These are phyloP conservation scores for Agrotis segetum DNA, from an alignment of 2,888 invertebrate genomes.

Conservation along the genomic window DNA sequence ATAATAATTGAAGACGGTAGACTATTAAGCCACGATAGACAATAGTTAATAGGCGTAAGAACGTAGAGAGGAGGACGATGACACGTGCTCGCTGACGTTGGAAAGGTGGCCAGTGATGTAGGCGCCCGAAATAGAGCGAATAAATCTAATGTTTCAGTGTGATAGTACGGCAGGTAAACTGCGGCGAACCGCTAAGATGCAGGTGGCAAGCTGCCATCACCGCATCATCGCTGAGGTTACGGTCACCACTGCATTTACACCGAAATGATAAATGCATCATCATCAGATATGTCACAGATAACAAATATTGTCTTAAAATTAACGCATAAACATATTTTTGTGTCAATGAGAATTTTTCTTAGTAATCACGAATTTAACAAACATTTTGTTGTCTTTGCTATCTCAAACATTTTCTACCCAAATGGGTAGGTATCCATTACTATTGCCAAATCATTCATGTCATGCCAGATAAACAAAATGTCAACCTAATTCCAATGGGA, in stretches of 20 bases:
- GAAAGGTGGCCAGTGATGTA: constrained; percentile 83
- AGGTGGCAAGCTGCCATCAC: constrained; percentile 74
- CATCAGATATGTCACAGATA: constrained; percentile 17
- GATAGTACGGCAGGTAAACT: constrained; percentile 81
- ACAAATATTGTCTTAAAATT: neutral
- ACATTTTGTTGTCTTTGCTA: neutral
- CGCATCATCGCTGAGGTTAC: constrained; percentile 70
- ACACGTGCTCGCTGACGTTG: constrained; percentile 82
- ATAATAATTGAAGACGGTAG: constrained; percentile 36
- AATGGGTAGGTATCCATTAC: neutral
- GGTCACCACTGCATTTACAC: constrained; percentile 67
- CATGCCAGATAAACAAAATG: constrained; percentile 21
- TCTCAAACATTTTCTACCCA: neutral
- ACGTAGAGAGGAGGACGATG: constrained; percentile 74
- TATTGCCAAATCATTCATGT: constrained; percentile 12
- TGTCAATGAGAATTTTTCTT: neutral
- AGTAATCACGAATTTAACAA: neutral
- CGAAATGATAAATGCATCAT: constrained; percentile 32
- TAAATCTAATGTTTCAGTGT: constrained; percentile 68
- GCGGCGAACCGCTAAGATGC: constrained; percentile 68
- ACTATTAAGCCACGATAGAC: constrained; percentile 58
- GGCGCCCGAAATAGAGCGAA: constrained; percentile 79
- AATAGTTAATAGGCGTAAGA: constrained; percentile 66
- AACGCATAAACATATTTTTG: neutral
- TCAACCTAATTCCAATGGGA: constrained; percentile 20